phyloP scores from a whole-genome alignment of 2,888 invertebrate species.

The Metallyticus violacea region DNA sequence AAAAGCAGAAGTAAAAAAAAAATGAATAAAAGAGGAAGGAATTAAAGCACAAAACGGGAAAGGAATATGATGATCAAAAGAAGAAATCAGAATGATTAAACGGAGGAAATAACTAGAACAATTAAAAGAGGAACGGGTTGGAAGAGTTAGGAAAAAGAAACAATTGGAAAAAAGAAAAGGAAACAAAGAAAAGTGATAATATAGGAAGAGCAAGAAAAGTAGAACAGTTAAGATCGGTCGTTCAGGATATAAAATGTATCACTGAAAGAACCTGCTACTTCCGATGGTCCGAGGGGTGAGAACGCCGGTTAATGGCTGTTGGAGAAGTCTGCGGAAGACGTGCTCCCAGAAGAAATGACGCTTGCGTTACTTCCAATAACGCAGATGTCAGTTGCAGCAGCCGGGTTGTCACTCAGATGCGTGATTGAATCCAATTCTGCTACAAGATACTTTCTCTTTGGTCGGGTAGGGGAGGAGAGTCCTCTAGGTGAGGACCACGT shows the following conservation, averaged over 20 bases:
- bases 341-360: not conserved
- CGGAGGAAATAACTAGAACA: too few species aligned
- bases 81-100: too few species aligned
- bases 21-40: too few species aligned
- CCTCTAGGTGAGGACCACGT: too few species aligned
- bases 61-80: too few species aligned
- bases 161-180: not conserved
- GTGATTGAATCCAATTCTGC: not conserved
- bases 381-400: not conserved
- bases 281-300: not conserved
- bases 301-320: not conserved
- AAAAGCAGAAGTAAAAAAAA: too few species aligned
- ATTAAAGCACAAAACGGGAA: too few species aligned
- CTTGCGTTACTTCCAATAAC: constrained; percentile 1
- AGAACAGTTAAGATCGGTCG: not conserved
- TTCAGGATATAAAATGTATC: not conserved
- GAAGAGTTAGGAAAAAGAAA: not conserved
- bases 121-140: not conserved
- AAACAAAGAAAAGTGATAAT: not conserved
- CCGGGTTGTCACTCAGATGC: not conserved
- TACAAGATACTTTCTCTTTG: not conserved
- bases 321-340: not conserved
- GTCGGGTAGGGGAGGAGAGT: not conserved
- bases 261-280: not conserved
- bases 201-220: not conserved